Conservation (phyloP, 2,888 invertebrate species). For the Euzophera pinguis region DNA sequence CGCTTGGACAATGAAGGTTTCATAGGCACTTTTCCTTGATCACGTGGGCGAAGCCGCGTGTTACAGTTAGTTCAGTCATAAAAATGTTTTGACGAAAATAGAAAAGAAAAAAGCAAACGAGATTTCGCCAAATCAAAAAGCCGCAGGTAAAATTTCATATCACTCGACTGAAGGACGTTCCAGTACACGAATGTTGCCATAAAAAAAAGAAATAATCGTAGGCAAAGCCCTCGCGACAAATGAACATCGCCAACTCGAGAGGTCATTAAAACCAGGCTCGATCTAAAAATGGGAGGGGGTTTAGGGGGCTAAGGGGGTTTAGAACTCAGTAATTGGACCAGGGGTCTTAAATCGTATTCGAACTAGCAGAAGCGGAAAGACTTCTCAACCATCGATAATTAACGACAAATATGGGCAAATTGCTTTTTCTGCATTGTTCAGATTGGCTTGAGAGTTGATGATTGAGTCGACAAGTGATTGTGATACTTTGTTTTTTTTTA, state of each 20-base stretch:
- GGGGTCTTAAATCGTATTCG: slow-evolving; percentile 77
- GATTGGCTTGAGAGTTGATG: background rate
- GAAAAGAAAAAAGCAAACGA: slow-evolving; percentile 11
- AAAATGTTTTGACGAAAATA: slow-evolving; percentile 8
- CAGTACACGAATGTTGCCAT: slow-evolving; percentile 47
- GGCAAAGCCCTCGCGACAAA: slow-evolving; percentile 75
- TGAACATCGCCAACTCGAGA: slow-evolving; percentile 77
- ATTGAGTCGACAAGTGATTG: too few species aligned
- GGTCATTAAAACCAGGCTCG: slow-evolving; percentile 78
- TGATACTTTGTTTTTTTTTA: too few species aligned
- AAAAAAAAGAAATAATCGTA: slow-evolving; percentile 70
- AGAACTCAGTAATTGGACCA: slow-evolving; percentile 77
- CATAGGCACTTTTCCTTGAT: too few species aligned
- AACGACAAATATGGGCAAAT: slow-evolving; percentile 79
- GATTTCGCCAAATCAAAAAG: slow-evolving; percentile 8
- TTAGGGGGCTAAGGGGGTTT: slow-evolving; percentile 57
- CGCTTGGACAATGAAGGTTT: too few species aligned
- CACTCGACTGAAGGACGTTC: slow-evolving; percentile 37
- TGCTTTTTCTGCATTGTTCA: slow-evolving; percentile 51
- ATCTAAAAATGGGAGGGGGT: slow-evolving; percentile 66
- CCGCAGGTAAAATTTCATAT: slow-evolving; percentile 7
- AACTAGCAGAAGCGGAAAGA: slow-evolving; percentile 74
- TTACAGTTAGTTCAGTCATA: too few species aligned
- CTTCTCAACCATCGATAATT: slow-evolving; percentile 77
- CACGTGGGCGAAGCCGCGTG: too few species aligned